These are phyloP conservation scores for Amazona vittata DNA, from an alignment of 2,113 vertebrate genomes.

Conservation along the genomic window DNA sequence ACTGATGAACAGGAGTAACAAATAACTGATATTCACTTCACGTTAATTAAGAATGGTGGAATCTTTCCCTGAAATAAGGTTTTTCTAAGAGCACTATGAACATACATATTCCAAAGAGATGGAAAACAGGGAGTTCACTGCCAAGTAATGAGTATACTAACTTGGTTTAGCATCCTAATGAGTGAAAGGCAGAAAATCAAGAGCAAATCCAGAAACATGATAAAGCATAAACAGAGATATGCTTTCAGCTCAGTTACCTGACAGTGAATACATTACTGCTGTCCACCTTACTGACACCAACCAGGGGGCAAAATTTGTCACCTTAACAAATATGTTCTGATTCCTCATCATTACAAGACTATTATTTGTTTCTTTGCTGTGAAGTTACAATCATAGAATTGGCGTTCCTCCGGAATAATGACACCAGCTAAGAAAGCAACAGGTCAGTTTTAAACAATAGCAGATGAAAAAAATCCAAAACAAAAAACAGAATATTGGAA, in stretches of 20 bases:
- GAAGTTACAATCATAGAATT: background rate
- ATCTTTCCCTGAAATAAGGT: background rate
- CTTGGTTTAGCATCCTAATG: background rate
- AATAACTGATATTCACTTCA: background rate
- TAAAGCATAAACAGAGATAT: background rate
- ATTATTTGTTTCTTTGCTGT: background rate
- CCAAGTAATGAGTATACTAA: background rate
- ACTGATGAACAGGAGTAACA: background rate
- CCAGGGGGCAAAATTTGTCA: background rate
- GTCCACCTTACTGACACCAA: background rate
- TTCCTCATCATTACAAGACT: accelerated
- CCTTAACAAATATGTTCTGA: background rate
- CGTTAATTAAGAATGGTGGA: background rate
- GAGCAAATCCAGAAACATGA: background rate
- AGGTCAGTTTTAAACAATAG: constrained; percentile 19
- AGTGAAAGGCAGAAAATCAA: constrained; percentile 10
- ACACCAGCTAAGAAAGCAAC: background rate
- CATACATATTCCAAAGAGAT: background rate
- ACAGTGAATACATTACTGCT: background rate
- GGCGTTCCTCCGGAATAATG: background rate
- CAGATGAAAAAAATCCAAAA: background rate
- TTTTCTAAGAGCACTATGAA: background rate
- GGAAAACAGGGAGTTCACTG: background rate
- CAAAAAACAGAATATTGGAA: background rate
- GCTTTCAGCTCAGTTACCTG: background rate